A percentile compares a stretch with the other conserved stretches of the same genome.
phyloP scores from a whole-genome alignment of 2,888 invertebrate genomes.

The Phania funesta region DNA sequence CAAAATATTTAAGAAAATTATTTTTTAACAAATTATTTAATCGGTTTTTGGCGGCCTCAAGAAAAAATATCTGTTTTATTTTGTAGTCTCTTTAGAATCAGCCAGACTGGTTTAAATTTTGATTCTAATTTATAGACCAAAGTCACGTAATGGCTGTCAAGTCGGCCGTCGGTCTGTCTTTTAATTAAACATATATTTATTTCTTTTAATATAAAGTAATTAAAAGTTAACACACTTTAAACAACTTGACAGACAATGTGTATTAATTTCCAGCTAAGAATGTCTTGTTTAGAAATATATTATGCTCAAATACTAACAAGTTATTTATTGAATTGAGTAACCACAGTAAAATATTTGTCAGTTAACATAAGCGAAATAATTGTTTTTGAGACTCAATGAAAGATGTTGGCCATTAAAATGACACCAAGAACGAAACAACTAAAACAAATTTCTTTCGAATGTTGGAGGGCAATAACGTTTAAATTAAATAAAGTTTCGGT shows the following conservation, averaged over 20 bases:
- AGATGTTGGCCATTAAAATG: too few species aligned
- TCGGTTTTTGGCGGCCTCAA: neutral
- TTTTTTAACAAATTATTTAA: neutral
- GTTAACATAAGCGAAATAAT: neutral
- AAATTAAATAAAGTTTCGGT: too few species aligned
- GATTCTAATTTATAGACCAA: constrained; percentile 46
- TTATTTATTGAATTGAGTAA: neutral
- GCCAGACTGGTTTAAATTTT: neutral
- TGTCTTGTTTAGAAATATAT: neutral
- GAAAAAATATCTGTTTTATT: too few species aligned
- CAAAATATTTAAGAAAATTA: neutral
- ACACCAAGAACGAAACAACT: too few species aligned
- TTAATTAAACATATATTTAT: constrained; percentile 9
- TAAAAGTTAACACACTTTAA: constrained; percentile 8
- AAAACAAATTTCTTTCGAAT: too few species aligned
- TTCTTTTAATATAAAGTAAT: constrained; percentile 6
- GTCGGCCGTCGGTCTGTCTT: too few species aligned
- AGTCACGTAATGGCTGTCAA: constrained; percentile 40
- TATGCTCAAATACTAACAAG: neutral
- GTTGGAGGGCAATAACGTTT: too few species aligned
- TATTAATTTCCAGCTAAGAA: neutral
- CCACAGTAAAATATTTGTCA: neutral
- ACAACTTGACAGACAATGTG: constrained; percentile 18
- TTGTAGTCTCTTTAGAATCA: neutral
- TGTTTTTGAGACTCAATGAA: too few species aligned